Evolutionary conservation across 2,888 invertebrate genomes (phyloP).

Genomic region (Acleris emargana): DNA sequence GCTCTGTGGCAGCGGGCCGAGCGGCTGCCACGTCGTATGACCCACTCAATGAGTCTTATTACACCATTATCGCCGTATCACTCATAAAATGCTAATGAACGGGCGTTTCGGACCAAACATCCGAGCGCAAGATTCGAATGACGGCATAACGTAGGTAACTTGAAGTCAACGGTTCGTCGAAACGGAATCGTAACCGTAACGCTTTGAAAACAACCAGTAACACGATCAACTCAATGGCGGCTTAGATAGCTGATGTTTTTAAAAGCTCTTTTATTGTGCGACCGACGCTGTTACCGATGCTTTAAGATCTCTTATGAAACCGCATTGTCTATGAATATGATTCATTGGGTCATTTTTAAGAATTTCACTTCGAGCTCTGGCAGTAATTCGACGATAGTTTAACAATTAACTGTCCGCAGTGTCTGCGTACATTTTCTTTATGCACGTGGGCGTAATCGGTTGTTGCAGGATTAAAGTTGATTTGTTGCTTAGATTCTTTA

Average conservation of each 20-base stretch:
- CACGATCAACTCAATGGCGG: slow-evolving; percentile 69
- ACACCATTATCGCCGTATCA: slow-evolving; percentile 83
- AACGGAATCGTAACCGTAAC: slow-evolving; percentile 77
- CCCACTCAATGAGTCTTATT: slow-evolving; percentile 81
- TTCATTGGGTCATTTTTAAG: slow-evolving; percentile 50
- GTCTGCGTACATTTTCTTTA: slow-evolving; percentile 22
- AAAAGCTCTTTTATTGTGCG: slow-evolving; percentile 80
- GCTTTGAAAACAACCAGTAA: slow-evolving; percentile 82
- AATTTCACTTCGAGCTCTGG: slow-evolving; percentile 45
- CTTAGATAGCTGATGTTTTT: slow-evolving; percentile 76
- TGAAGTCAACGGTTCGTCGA: slow-evolving; percentile 81
- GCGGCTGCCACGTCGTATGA: slow-evolving; percentile 76
- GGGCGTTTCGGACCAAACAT: slow-evolving; percentile 81
- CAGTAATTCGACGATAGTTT: slow-evolving; percentile 42
- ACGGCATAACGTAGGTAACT: slow-evolving; percentile 78
- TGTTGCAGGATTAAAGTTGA: slow-evolving; percentile 18
- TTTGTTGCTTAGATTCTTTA: slow-evolving; percentile 28
- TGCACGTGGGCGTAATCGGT: slow-evolving; percentile 26
- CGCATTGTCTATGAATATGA: slow-evolving; percentile 48
- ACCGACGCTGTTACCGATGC: slow-evolving; percentile 45
- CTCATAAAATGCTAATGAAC: slow-evolving; percentile 84
- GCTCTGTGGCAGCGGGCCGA: slow-evolving; percentile 65
- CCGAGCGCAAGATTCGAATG: slow-evolving; percentile 82
- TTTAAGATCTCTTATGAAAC: slow-evolving; percentile 73
- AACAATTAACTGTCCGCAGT: slow-evolving; percentile 28